These are phyloP conservation scores for Amphimallon solstitiale DNA, from an alignment of 2,888 invertebrate species.

Conservation along the genomic window DNA sequence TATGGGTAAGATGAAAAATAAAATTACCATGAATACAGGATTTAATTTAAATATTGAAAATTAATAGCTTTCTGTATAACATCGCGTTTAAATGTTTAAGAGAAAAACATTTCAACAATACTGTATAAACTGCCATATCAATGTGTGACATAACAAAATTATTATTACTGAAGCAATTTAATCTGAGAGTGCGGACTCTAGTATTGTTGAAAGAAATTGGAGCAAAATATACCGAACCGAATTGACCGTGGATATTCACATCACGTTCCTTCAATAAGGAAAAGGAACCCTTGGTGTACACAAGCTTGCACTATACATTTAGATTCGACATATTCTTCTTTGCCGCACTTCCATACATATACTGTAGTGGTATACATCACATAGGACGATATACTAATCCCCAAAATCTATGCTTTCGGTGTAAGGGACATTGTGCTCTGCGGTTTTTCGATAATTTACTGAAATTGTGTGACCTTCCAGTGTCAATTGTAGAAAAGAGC, in stretches of 20 bases:
- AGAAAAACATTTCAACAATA: no score
- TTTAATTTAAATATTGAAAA: no score
- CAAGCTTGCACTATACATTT: no score
- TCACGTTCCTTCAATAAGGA: neutral
- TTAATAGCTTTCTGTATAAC: no score
- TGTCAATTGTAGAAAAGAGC: no score
- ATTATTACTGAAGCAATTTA: neutral
- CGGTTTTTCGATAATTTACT: constrained; percentile 8
- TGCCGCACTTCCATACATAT: neutral
- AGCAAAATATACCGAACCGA: constrained; percentile 1
- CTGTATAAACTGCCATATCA: no score
- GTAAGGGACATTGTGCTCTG: neutral
- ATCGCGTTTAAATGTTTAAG: no score
- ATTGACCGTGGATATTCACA: neutral
- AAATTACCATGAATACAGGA: no score
- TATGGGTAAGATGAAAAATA: no score
- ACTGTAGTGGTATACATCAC: neutral
- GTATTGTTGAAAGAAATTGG: neutral
- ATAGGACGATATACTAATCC: neutral
- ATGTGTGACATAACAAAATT: no score
- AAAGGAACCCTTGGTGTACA: neutral
- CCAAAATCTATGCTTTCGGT: neutral
- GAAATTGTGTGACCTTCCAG: neutral
- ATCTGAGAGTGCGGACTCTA: neutral
- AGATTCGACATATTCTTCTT: neutral